Percentiles rank a stretch among this genome's conserved stretches.
These are phyloP conservation scores for Austrofundulus limnaeus DNA, from an alignment of 2,113 vertebrate species.

Conservation along the genomic window DNA sequence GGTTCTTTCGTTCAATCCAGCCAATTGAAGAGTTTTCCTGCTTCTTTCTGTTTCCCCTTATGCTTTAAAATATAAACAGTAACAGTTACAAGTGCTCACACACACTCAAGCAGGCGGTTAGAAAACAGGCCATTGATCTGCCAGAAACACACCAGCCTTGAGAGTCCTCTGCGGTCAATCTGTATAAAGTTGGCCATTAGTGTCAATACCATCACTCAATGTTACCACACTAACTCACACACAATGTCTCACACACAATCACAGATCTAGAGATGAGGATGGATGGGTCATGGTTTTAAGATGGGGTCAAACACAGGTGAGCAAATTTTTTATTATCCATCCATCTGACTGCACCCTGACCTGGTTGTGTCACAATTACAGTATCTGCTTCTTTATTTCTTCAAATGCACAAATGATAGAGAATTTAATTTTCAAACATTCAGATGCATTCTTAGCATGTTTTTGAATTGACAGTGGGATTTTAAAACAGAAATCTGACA, in stretches of 20 bases:
- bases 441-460: not conserved
- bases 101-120: not conserved
- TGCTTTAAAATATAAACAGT: too few species aligned
- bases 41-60: not conserved
- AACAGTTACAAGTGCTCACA: not conserved
- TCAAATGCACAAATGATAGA: not conserved
- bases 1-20: too few species aligned
- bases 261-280: conserved; percentile 38
- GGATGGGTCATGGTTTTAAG: conserved; percentile 39
- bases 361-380: not conserved
- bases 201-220: conserved; percentile 39
- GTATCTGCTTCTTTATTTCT: not conserved
- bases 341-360: conserved; percentile 19
- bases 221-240: conserved; percentile 22
- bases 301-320: conserved; percentile 64
- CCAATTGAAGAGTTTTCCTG: too few species aligned
- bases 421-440: not conserved
- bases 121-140: conserved; percentile 18
- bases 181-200: conserved; percentile 49
- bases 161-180: conserved; percentile 44
- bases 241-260: conserved; percentile 11
- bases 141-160: conserved; percentile 13
- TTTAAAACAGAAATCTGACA: too few species aligned
- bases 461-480: not conserved
- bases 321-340: conserved; percentile 28